phyloP scores from a whole-genome alignment of 2,797 vertebrate genomes.

The Ambastaia sidthimunki region DNA sequence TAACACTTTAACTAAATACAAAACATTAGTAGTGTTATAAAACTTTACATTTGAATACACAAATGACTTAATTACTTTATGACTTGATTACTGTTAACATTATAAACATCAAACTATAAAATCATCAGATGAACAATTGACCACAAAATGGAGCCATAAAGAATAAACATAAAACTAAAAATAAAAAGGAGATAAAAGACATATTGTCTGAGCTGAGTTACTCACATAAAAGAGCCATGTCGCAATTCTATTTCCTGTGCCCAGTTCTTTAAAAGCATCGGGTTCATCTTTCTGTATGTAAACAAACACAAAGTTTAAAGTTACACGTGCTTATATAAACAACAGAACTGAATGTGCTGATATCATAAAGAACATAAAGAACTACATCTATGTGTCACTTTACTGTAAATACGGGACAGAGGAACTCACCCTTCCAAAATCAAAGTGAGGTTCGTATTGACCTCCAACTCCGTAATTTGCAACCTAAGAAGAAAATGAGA shows the following conservation, averaged over 20 bases:
- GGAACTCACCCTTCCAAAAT: slow-evolving; percentile 85
- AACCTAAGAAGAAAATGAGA: slow-evolving; percentile 73
- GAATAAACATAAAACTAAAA: too few relatives aligned
- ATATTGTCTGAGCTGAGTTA: slow-evolving; percentile 56
- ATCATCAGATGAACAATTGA: too few relatives aligned
- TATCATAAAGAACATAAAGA: too few relatives aligned
- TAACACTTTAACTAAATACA: not conserved
- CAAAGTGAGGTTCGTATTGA: slow-evolving; percentile 90
- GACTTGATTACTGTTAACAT: not conserved
- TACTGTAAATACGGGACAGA: not conserved
- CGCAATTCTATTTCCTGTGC: slow-evolving; percentile 96
- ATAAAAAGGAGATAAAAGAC: too few relatives aligned
- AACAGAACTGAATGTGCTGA: not conserved
- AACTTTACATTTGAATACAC: too few relatives aligned
- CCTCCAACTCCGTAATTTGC: slow-evolving; percentile 90
- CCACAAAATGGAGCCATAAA: too few relatives aligned
- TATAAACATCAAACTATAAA: too few relatives aligned
- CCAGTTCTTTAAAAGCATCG: slow-evolving; percentile 97
- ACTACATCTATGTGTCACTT: not conserved
- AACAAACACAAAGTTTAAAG: not conserved
- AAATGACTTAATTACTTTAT: not conserved
- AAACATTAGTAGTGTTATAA: too few relatives aligned
- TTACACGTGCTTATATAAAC: not conserved
- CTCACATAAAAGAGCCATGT: slow-evolving; percentile 99
- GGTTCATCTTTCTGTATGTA: slow-evolving; percentile 95